Conservation (phyloP, 2,797 vertebrate genomes). For the Notoglanidium macrostoma region DNA sequence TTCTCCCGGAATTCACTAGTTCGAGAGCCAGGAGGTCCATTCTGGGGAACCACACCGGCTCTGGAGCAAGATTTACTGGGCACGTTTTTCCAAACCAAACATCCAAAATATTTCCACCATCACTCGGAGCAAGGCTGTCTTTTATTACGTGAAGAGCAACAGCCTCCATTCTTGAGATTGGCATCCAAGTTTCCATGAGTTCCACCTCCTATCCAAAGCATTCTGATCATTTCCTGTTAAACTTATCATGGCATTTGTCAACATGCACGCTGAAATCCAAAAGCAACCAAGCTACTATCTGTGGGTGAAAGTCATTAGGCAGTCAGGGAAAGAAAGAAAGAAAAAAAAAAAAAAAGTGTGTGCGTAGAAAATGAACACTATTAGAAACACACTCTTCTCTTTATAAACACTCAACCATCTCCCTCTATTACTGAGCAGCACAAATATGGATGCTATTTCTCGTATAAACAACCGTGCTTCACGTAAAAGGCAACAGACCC, state of each 20-base stretch:
- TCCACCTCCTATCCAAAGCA: neutral
- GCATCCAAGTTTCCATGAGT: slow-evolving; percentile 15
- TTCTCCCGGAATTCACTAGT: slow-evolving; percentile 33
- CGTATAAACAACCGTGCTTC: neutral
- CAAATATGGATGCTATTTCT: neutral
- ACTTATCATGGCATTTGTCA: neutral
- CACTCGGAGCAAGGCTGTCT: slow-evolving; percentile 14
- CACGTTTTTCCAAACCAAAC: slow-evolving; percentile 26
- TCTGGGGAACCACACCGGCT: slow-evolving; percentile 41
- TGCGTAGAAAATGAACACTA: neutral
- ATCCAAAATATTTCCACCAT: slow-evolving; percentile 13
- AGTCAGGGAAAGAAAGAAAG: neutral
- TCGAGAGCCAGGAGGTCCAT: slow-evolving; percentile 28
- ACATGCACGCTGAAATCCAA: neutral
- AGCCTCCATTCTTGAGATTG: neutral
- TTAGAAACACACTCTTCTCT: neutral
- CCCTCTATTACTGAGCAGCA: neutral
- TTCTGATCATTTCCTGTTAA: slow-evolving; percentile 11
- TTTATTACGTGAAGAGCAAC: slow-evolving; percentile 19
- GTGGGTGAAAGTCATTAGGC: neutral
- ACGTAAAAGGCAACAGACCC: neutral
- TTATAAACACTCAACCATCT: neutral
- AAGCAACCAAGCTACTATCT: neutral
- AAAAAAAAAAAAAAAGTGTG: neutral
- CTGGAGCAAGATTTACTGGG: slow-evolving; percentile 32